These are phyloP conservation scores for Hyles euphorbiae DNA, from an alignment of 1,140 invertebrate genomes.

Conservation along the genomic window DNA sequence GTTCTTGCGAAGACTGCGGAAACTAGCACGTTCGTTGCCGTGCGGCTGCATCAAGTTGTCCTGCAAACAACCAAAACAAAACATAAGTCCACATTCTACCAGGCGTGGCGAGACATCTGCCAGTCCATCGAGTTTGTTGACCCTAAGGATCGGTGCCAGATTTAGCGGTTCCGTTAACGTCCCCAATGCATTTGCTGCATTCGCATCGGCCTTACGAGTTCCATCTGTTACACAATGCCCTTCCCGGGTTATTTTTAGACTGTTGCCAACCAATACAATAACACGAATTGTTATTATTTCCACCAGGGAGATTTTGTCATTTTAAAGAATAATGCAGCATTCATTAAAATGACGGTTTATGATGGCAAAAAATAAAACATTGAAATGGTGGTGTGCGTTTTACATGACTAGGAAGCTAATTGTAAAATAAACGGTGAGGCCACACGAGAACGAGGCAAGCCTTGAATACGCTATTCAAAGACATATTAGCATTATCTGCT, in stretches of 20 bases:
- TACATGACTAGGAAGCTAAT: constrained; percentile 46
- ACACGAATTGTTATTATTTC: constrained; percentile 27
- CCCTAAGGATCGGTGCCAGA: constrained; percentile 32
- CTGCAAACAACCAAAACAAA: constrained; percentile 76
- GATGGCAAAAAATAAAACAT: no score
- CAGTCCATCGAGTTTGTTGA: constrained; percentile 35
- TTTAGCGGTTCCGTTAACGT: constrained; percentile 52
- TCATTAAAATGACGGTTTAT: neutral
- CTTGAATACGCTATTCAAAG: constrained; percentile 70
- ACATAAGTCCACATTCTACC: constrained; percentile 20
- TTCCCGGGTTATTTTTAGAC: constrained; percentile 43
- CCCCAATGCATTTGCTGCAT: constrained; percentile 49
- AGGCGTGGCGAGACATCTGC: constrained; percentile 10
- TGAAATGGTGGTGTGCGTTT: neutral
- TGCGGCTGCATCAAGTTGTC: constrained; percentile 84
- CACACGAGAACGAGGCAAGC: constrained; percentile 52
- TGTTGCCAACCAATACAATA: constrained; percentile 40
- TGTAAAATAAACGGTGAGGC: constrained; percentile 53
- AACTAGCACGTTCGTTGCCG: constrained; percentile 83
- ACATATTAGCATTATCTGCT: constrained; percentile 66
- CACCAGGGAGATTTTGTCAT: constrained; percentile 31
- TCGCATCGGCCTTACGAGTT: constrained; percentile 41
- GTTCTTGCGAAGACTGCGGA: constrained; percentile 88
- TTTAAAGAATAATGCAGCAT: neutral
- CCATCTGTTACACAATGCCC: constrained; percentile 49